Base-by-base conservation (phyloP, 2,113 vertebrate species). In the Clinocottus analis region DNA sequence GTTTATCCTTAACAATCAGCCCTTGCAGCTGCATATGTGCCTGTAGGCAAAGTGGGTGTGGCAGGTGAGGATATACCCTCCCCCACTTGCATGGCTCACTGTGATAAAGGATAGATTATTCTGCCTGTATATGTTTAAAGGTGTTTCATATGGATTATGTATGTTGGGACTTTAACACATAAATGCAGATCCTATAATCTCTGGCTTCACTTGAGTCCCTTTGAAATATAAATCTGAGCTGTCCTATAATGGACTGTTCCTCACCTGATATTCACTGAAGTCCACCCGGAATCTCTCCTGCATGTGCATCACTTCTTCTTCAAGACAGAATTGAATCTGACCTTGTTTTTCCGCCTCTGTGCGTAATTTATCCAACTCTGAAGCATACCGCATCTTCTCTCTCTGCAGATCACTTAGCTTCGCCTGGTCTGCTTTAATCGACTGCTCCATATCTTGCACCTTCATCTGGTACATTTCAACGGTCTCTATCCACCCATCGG, bases 201-300 rank as follows among this genome's bases (percentile, higher is more conserved):
- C 33, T 56, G 16, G 13, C 8, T 72, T 45, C 47, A 9, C 5
- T 47, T 10, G 4, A 25, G 2, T 49, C 19, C 31, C 13, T 55
- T 19, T 72, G 1, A 35, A 33, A 62, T 12, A 49, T 33, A 3
- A 19, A 29, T 9, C 2, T 51, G 8, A 1, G 3, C 35, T 60
- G 51, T 7, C 10, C 21, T 23, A 19, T 11, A 16, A 75, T 16
- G 3, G 6, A 8, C 27, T 37, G 19, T 0, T 72, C 41, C 89
- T 85, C 65, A 99, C 98, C 98, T 98, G 95, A 79, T 95, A 96
- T 51, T 97, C 93, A 61, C 88, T 79, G 3, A 91, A 47, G 61
- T 97, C 95, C 82, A 85, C 81, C 6, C 85, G 91, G 79, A 93
- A 96, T 68, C 83, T 92, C 13, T 97, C 94, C 77, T 94, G 95